A percentile compares a stretch with the other conserved stretches of the same genome.
Evolutionary conservation across 2,888 invertebrate species (phyloP).

Genomic region (Synanthedon formicaeformis): DNA sequence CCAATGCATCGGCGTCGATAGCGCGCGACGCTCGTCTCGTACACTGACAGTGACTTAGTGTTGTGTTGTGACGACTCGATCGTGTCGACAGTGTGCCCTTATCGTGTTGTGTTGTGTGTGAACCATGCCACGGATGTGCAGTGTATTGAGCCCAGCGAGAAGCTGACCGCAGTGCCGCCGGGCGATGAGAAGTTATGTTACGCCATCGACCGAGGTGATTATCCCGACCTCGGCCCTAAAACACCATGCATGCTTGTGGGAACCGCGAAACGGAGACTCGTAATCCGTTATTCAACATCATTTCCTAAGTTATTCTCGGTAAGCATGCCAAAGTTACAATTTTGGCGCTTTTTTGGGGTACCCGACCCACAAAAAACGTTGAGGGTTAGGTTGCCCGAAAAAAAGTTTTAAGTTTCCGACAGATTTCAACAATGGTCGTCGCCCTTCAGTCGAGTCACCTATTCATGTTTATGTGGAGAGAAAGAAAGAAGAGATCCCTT

Average conservation of each 20-base stretch:
- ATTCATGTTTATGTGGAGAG: conserved; percentile 31
- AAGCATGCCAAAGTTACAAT: conserved; percentile 30
- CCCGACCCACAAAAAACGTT: conserved; percentile 21
- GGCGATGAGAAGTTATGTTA: conserved; percentile 64
- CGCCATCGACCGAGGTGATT: conserved; percentile 69
- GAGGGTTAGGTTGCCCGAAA: conserved; percentile 5
- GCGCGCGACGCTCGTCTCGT: conserved; percentile 29
- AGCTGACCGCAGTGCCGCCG: conserved; percentile 47
- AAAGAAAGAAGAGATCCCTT: conserved; percentile 10
- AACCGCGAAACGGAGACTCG: conserved; percentile 25
- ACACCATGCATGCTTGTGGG: conserved; percentile 43
- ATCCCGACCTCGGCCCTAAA: conserved; percentile 54
- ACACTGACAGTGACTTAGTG: conserved; percentile 39
- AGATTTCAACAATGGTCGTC: conserved; percentile 46
- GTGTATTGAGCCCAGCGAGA: conserved; percentile 43
- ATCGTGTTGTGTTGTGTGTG: conserved; percentile 32
- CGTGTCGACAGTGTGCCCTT: conserved; percentile 20
- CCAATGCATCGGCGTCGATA: conserved; percentile 65
- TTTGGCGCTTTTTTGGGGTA: conserved; percentile 37
- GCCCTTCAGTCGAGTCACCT: conserved; percentile 39
- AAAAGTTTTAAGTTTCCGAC: conserved; percentile 24
- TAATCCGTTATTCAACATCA: conserved; percentile 27
- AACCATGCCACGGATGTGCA: conserved; percentile 53
- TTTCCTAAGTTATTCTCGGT: conserved; percentile 32
- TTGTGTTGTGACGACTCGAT: conserved; percentile 24